These are phyloP conservation scores for Panulirus ornatus DNA, from an alignment of 1,140 invertebrate species.

Conservation along the genomic window DNA sequence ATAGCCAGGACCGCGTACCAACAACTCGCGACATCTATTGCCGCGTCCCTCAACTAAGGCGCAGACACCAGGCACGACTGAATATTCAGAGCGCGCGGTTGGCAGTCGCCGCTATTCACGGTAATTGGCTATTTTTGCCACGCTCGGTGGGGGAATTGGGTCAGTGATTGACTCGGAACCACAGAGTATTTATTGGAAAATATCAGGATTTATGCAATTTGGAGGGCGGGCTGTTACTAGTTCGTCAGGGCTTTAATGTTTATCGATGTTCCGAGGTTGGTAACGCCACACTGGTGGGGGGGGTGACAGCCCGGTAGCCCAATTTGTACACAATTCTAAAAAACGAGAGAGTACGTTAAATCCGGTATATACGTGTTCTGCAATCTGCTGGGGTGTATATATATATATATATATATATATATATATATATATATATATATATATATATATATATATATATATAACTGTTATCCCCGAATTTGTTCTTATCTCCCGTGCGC, in stretches of 20 bases:
- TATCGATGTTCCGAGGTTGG: not conserved
- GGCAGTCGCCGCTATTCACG: not conserved
- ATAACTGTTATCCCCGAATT: not conserved
- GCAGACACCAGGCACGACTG: constrained; percentile 18
- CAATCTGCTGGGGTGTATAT: no score
- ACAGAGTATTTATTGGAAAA: not conserved
- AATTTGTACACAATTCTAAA: constrained; percentile 48
- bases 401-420: no score
- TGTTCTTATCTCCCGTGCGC: no score
- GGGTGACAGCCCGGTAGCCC: not conserved
- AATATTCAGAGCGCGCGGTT: constrained; percentile 27
- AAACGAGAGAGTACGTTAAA: constrained; percentile 31
- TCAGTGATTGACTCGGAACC: not conserved
- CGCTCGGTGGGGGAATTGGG: not conserved
- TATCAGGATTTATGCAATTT: not conserved
- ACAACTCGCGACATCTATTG: constrained; percentile 51
- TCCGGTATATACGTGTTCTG: not conserved
- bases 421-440: no score
- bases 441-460: no score
- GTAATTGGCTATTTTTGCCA: constrained; percentile 20
- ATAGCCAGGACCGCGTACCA: not conserved
- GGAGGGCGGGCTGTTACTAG: not conserved
- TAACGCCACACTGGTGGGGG: not conserved
- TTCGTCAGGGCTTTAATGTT: not conserved
- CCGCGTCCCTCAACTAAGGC: constrained; percentile 51